Base-by-base conservation (phyloP, 2,113 vertebrate genomes). In the Corythornis cristatus region DNA sequence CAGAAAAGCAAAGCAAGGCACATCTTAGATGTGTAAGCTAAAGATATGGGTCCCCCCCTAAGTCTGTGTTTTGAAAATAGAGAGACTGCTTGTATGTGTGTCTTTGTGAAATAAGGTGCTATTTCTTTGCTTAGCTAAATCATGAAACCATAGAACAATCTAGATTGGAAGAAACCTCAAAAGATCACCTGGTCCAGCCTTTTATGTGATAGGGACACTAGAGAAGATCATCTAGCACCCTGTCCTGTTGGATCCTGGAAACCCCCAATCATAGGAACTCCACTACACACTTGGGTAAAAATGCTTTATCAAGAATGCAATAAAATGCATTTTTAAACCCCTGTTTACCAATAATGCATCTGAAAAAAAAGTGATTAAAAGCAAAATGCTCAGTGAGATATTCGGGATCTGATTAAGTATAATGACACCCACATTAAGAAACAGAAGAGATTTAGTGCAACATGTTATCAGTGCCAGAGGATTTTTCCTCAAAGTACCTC, bases 21-120 rank as follows among this genome's bases (percentile, higher is more conserved):
- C 10, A 43, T 25, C 35, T 65, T 74, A 58, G 13, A 31, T 29
- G 10, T 0, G 0, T 17, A 31, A 62, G 6, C 26, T 74, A 58
- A 89, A 93, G 51, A 14, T 42, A n/a, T 29, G 11, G 21, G 8
- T 50, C 4, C 18, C 29, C 4, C 31, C 18, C 5, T 53, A 53
- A 79, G 48, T 45, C 26, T 70, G 3, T 48, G 43, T 76, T 76
- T 82, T 65, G 35, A 67, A 92, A 93, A 58, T 9, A 43, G 56
- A 50, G 8, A 18, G 6, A 37, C 37, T 19, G 11, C 0, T 4
- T 50, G 3, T 23, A 15, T n/a, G 5, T 19, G 10, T n/a, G 9
- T 28, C 17, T 56, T 42, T 81, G 25, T 71, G 56, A 85, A 67
- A 70, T 57, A 82, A 61, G 21, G 23, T 33, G 17, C 1, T 74